Evolutionary conservation across 2,888 invertebrate species (phyloP).

Genomic region (Platycheirus rosarum): DNA sequence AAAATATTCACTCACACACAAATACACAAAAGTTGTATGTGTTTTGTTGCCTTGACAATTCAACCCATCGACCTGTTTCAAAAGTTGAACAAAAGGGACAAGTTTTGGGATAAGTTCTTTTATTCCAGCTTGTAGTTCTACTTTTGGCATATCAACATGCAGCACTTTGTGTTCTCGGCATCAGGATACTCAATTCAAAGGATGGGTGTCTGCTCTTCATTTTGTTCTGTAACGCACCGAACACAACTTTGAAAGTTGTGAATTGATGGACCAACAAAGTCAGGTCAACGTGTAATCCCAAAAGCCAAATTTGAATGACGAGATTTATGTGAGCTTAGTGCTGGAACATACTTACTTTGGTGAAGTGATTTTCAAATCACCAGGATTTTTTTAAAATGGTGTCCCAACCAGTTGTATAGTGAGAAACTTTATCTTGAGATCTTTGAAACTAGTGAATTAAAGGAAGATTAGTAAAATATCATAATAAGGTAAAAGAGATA

Average conservation of each 20-base stretch:
- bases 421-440: too few species aligned
- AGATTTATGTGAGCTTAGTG: slow-evolving; percentile 25
- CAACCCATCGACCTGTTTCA: slow-evolving; percentile 54
- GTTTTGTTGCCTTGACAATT: slow-evolving; percentile 51
- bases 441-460: too few species aligned
- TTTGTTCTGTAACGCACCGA: slow-evolving; percentile 27
- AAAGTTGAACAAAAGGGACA: slow-evolving; percentile 36
- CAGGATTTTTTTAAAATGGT: neutral
- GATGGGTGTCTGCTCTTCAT: slow-evolving; percentile 29
- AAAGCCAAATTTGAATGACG: slow-evolving; percentile 30
- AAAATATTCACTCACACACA: neutral
- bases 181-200: slow-evolving; percentile 2
- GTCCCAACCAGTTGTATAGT: too few species aligned
- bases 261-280: slow-evolving; percentile 29
- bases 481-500: too few species aligned
- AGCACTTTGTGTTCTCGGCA: slow-evolving; percentile 48
- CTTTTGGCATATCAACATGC: slow-evolving; percentile 61
- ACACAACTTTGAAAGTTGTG: slow-evolving; percentile 7
- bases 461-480: too few species aligned
- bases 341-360: slow-evolving; percentile 15
- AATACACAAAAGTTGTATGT: neutral
- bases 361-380: slow-evolving; percentile 25
- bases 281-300: slow-evolving; percentile 18
- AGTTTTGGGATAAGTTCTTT: slow-evolving; percentile 43
- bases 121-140: slow-evolving; percentile 49